Conservation (phyloP, 1,140 invertebrate species). For the Zophobas atratus region DNA sequence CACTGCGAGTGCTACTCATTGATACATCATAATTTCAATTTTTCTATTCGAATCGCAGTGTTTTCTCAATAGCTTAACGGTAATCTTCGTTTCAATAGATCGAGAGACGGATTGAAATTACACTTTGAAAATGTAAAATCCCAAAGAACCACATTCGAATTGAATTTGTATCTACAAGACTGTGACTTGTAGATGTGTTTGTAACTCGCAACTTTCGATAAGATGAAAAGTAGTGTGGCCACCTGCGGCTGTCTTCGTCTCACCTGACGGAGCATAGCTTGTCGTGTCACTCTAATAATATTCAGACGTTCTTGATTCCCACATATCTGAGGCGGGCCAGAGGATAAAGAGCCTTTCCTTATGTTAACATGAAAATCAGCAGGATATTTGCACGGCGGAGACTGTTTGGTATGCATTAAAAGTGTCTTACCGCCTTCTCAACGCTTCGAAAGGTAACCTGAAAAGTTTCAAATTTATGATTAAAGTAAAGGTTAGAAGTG, state of each 20-base stretch:
- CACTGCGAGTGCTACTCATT: neutral
- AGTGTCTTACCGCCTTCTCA: constrained; percentile 44
- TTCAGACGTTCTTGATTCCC: constrained; percentile 35
- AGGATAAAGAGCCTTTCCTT: constrained; percentile 40
- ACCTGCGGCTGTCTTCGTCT: neutral
- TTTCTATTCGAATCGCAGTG: neutral
- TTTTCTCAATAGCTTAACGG: constrained; percentile 16
- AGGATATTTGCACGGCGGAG: constrained; percentile 41
- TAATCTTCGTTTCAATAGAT: constrained; percentile 32
- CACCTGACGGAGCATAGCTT: neutral
- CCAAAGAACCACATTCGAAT: constrained; percentile 34
- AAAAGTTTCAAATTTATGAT: constrained; percentile 48
- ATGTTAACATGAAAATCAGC: constrained; percentile 43
- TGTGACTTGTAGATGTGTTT: constrained; percentile 27
- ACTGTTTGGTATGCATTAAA: constrained; percentile 49
- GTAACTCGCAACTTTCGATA: constrained; percentile 26
- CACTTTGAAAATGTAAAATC: constrained; percentile 42
- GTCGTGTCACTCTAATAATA: constrained; percentile 11
- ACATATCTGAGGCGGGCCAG: constrained; percentile 37
- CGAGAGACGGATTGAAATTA: constrained; percentile 36
- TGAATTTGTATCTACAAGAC: constrained; percentile 27
- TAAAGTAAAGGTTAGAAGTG: constrained; percentile 25
- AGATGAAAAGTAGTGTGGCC: constrained; percentile 1
- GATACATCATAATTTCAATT: constrained; percentile 37
- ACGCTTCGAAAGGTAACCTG: constrained; percentile 42